Evolutionary conservation across 2,113 vertebrate species (phyloP), one percentile per base, ranked within the genome.

Genomic region (Calyptomena viridis): DNA sequence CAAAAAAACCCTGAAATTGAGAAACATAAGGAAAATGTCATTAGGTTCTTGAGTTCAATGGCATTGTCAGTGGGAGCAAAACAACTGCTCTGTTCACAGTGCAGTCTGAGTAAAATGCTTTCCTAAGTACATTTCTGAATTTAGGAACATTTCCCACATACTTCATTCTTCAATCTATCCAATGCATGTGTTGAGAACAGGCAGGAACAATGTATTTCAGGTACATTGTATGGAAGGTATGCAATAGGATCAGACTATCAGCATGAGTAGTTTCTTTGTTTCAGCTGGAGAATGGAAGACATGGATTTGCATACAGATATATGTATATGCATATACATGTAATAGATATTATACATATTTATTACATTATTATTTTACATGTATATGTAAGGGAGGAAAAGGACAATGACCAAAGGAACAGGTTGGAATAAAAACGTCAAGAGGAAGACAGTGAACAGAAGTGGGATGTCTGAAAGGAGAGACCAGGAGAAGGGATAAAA

Each of bases 241-340:
- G 37, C 56, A 46, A 44, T 5, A 72, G 56, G 60, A 78, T 78
- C 39, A 67, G 55, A 50, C 47, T 73, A 52, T 44, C 44, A 71
- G 52, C n/a, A 59, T 9, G 20, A 84, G 22, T 33, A 18, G 77
- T 28, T 80, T 55, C 50, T 85, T 88, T 69, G 58, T 49, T 86
- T 84, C 50, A 78, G 47, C 28, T 69, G 56, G 8, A 77, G n/a
- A 90, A 67, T 4, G n/a, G 49, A 83, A 80, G 50, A 86, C 18
- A 55, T 52, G 63, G 40, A 89, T 21, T 47, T 30, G 56, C 71
- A 31, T 3, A 30, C 7, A 74, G 27, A 78, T 21, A 46, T 3
- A 52, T 5, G 8, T 23, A 9, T 8, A 35, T 3, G 46, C 1
- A 22, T 4, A 35, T 1, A 12, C 2, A 22, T 4, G 8, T 28